These are phyloP conservation scores for Rhizomys pruinosus DNA, from an alignment of 2,113 vertebrate genomes.

Conservation along the genomic window DNA sequence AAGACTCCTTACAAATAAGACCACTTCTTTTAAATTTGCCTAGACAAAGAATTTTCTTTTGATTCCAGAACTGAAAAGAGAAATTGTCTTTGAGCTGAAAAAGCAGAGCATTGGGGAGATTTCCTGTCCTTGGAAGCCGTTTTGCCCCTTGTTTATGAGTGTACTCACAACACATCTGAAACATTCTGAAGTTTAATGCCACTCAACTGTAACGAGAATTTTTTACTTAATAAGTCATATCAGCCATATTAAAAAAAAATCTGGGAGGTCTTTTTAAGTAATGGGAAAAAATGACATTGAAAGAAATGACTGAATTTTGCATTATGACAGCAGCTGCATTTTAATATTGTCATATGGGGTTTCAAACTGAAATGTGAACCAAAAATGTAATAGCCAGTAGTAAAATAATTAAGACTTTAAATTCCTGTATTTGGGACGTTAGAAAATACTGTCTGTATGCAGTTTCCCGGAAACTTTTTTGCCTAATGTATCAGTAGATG, in stretches of 20 bases:
- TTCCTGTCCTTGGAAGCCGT: not conserved
- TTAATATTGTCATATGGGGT: slow-evolving; percentile 38
- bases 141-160: not conserved
- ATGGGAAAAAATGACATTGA: not conserved
- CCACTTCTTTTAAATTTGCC: not conserved
- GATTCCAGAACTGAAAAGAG: not conserved
- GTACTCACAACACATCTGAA: not conserved
- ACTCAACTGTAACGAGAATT: not conserved
- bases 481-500: not conserved
- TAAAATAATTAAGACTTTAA: not conserved
- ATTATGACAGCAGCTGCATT: slow-evolving; percentile 33
- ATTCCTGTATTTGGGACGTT: slow-evolving; percentile 5
- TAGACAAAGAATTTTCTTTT: not conserved
- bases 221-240: slow-evolving; percentile 42
- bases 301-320: slow-evolving; percentile 39
- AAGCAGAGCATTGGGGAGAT: not conserved
- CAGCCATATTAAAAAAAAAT: not conserved
- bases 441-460: slow-evolving; percentile 3
- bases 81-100: not conserved
- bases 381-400: not conserved
- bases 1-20: not conserved
- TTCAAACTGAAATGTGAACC: not conserved
- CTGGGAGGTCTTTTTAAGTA: slow-evolving; percentile 34
- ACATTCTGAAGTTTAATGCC: slow-evolving; percentile 15
- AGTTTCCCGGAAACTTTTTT: not conserved